These are phyloP conservation scores for Eupithecia abbreviata DNA, from an alignment of 2,888 invertebrate genomes.

Conservation along the genomic window DNA sequence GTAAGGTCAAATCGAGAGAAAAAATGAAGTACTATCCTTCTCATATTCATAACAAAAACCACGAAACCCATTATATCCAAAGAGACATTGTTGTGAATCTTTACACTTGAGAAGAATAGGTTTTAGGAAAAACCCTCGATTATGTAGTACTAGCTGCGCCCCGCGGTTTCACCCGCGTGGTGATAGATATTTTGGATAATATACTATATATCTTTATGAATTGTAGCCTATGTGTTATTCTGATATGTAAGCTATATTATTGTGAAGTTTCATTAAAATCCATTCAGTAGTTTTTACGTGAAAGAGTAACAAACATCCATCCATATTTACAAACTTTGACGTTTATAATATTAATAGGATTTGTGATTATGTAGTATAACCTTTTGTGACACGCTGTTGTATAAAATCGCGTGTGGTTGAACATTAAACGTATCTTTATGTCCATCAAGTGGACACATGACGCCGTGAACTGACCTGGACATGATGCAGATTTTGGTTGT, in stretches of 20 bases:
- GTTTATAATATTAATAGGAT: background rate
- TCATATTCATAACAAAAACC: background rate
- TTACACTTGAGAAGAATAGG: background rate
- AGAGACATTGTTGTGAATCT: background rate
- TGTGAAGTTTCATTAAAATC: too few relatives aligned
- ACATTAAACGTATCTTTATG: background rate
- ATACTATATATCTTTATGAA: too few relatives aligned
- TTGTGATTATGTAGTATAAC: too few relatives aligned
- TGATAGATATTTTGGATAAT: too few relatives aligned
- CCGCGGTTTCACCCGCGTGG: too few relatives aligned
- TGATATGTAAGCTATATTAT: too few relatives aligned
- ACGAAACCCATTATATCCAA: background rate
- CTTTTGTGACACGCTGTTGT: background rate
- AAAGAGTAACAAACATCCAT: too few relatives aligned
- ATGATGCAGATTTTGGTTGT: background rate
- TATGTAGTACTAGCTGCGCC: too few relatives aligned
- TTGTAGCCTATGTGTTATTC: too few relatives aligned
- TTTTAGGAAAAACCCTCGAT: background rate
- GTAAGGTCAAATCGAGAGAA: background rate
- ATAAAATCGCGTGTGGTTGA: background rate
- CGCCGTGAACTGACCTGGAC: conserved; percentile 5
- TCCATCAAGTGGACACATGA: conserved; percentile 5
- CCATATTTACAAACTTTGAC: too few relatives aligned
- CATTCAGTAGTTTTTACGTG: too few relatives aligned
- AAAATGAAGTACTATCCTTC: background rate